Conservation (phyloP, 2,113 vertebrate species). For the Myotis davidii region DNA sequence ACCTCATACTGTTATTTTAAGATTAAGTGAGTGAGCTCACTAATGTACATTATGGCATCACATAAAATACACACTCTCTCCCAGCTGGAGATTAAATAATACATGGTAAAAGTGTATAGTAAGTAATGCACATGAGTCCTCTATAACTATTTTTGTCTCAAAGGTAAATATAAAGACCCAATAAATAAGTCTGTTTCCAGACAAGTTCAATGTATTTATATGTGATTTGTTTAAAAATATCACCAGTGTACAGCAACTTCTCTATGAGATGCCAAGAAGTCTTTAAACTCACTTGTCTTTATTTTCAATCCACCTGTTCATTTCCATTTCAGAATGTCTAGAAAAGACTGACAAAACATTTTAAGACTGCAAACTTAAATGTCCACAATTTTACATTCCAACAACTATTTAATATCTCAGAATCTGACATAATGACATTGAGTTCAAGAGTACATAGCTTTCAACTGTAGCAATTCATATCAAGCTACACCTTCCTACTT, state of each 20-base stretch:
- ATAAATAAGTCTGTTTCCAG: slow-evolving; percentile 70
- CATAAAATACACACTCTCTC: slow-evolving; percentile 62
- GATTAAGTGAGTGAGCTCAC: slow-evolving; percentile 71
- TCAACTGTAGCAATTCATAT: slow-evolving; percentile 68
- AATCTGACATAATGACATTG: slow-evolving; percentile 63
- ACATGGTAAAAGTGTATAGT: slow-evolving; percentile 58
- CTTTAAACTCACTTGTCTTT: slow-evolving; percentile 71
- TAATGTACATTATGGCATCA: slow-evolving; percentile 73
- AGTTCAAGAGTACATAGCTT: slow-evolving; percentile 66
- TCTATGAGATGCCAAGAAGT: slow-evolving; percentile 58
- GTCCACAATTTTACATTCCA: slow-evolving; percentile 57
- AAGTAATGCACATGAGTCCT: slow-evolving; percentile 46
- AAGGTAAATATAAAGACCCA: slow-evolving; percentile 65
- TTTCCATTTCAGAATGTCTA: slow-evolving; percentile 71
- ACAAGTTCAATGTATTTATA: slow-evolving; percentile 71
- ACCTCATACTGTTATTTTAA: slow-evolving; percentile 78
- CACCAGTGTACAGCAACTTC: slow-evolving; percentile 62
- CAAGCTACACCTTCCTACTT: slow-evolving; percentile 69
- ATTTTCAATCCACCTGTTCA: slow-evolving; percentile 73
- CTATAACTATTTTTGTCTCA: slow-evolving; percentile 56
- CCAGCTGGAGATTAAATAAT: slow-evolving; percentile 71
- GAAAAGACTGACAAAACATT: slow-evolving; percentile 60
- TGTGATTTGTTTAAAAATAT: slow-evolving; percentile 70
- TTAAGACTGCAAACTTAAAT: slow-evolving; percentile 61
- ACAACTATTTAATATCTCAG: slow-evolving; percentile 51